phyloP scores from a whole-genome alignment of 1,140 invertebrate species.

The Ditylenchus dipsaci region DNA sequence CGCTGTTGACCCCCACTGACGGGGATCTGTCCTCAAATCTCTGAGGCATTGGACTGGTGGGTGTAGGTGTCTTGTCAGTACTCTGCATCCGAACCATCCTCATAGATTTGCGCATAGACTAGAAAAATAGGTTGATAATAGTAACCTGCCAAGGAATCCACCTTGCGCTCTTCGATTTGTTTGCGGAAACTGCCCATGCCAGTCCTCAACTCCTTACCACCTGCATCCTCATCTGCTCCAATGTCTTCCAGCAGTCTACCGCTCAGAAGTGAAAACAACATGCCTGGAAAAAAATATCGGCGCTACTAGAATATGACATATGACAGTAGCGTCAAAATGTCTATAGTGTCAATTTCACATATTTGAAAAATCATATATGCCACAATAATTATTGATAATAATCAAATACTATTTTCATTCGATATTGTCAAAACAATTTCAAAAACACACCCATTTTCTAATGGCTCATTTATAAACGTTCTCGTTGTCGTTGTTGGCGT shows the following conservation, averaged over 20 bases:
- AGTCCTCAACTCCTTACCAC: slow-evolving; percentile 37
- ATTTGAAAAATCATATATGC: too few species aligned
- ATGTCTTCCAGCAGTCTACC: slow-evolving; percentile 54
- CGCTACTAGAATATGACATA: too few species aligned
- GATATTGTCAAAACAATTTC: too few species aligned
- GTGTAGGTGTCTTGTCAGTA: neutral
- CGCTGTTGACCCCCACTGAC: neutral
- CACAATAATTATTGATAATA: too few species aligned
- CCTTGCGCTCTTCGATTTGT: slow-evolving; percentile 56
- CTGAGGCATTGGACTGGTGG: slow-evolving; percentile 4
- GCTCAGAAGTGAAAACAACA: slow-evolving; percentile 51
- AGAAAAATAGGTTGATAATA: slow-evolving; percentile 15
- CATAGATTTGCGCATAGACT: slow-evolving; percentile 61
- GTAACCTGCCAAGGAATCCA: slow-evolving; percentile 11
- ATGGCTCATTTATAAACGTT: too few species aligned
- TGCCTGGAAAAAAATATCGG: slow-evolving; percentile 7
- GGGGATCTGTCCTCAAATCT: slow-evolving; percentile 30
- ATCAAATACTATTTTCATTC: too few species aligned
- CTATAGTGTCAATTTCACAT: too few species aligned
- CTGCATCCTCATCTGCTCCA: slow-evolving; percentile 36
- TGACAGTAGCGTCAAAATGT: too few species aligned
- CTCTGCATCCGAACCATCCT: slow-evolving; percentile 20
- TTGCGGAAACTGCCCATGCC: slow-evolving; percentile 46
- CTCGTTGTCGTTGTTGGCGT: too few species aligned
- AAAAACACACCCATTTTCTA: too few species aligned